Conservation (phyloP, 2,113 vertebrate genomes). For the Clinocottus analis region DNA sequence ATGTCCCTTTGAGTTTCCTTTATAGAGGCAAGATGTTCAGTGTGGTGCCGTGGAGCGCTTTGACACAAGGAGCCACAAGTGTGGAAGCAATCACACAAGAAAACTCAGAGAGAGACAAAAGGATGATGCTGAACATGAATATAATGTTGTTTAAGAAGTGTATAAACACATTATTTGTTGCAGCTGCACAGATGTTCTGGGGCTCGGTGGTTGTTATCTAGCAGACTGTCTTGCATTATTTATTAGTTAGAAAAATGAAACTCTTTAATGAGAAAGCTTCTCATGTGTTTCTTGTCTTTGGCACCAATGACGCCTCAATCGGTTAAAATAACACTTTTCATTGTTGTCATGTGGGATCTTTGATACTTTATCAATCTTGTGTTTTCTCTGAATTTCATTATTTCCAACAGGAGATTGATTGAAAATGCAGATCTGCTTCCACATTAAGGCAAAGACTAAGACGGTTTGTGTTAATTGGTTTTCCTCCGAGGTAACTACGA, state of each 20-base stretch:
- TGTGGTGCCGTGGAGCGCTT: background rate
- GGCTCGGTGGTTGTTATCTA: background rate
- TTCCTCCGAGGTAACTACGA: background rate
- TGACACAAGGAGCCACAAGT: background rate
- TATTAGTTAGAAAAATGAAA: background rate
- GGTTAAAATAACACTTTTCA: background rate
- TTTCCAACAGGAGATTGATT: background rate
- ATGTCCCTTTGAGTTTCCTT: no score
- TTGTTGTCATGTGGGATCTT: background rate
- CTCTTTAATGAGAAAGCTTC: background rate
- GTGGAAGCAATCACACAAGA: background rate
- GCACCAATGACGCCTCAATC: background rate
- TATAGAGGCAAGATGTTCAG: no score
- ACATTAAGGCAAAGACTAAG: background rate
- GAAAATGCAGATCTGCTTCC: background rate
- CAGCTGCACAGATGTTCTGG: constrained; percentile 13
- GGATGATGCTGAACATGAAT: background rate
- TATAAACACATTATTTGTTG: background rate
- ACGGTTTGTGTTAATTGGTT: background rate
- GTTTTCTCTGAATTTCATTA: background rate
- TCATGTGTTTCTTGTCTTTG: background rate
- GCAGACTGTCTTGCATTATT: constrained; percentile 32
- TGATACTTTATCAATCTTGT: background rate
- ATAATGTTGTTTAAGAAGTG: background rate
- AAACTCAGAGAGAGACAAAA: background rate